Percentiles rank a stretch among this genome's conserved stretches.
These are phyloP conservation scores for Arge pagana DNA, from an alignment of 2,888 invertebrate genomes.

Conservation along the genomic window DNA sequence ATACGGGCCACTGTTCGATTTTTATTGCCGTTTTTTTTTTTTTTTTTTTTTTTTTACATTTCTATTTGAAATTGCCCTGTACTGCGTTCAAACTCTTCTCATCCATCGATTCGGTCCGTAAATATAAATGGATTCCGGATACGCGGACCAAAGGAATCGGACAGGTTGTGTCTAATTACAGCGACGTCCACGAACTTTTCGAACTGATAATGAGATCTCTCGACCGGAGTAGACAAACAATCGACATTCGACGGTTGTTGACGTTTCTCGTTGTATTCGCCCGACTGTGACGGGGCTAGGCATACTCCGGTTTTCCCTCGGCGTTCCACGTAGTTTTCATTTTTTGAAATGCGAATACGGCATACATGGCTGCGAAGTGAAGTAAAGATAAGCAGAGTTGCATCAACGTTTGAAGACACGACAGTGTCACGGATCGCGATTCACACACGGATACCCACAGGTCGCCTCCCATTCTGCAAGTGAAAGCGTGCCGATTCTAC, in stretches of 20 bases:
- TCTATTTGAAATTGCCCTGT: conserved; percentile 14
- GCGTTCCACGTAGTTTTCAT: conserved; percentile 68
- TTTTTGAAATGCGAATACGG: conserved; percentile 84
- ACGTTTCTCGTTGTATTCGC: no score
- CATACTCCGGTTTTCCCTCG: conserved; percentile 68
- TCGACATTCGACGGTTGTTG: no score
- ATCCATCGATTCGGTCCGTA: no score
- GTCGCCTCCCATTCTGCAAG: conserved; percentile 91
- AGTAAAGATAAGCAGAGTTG: conserved; percentile 52
- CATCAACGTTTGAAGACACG: neutral
- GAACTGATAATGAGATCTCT: no score
- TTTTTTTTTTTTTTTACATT: neutral
- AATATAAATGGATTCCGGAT: no score
- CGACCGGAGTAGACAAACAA: no score
- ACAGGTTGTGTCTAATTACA: no score
- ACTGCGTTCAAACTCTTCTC: conserved; percentile 23
- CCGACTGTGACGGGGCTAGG: no score
- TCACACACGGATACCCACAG: conserved; percentile 70
- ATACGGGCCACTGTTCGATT: no score
- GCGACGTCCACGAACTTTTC: no score
- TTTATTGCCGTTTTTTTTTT: conserved; percentile 6
- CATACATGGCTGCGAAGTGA: conserved; percentile 79
- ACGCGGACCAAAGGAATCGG: no score
- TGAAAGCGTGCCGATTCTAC: conserved; percentile 79
- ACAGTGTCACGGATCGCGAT: neutral